Evolutionary conservation across 2,797 vertebrate species (phyloP).

Genomic region (Scomberomorus guttatus): DNA sequence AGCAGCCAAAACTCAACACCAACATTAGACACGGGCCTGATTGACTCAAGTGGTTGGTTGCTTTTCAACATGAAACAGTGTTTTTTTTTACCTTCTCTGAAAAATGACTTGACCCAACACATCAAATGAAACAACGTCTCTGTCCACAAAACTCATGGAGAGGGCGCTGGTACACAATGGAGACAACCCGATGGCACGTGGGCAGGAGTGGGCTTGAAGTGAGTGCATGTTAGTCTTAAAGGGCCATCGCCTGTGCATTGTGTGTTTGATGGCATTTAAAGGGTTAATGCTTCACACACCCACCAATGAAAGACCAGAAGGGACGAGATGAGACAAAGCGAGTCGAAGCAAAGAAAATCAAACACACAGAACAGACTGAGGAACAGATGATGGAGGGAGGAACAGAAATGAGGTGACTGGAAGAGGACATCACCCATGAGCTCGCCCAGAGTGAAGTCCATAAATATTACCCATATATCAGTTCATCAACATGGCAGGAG

Average conservation of each 20-base stretch:
- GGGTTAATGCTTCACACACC: slow-evolving; percentile 79
- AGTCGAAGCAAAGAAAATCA: neutral
- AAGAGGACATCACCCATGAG: slow-evolving; percentile 26
- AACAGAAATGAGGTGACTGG: slow-evolving; percentile 35
- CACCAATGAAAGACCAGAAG: slow-evolving; percentile 16
- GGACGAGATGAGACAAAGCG: slow-evolving; percentile 23
- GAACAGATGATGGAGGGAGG: slow-evolving; percentile 35
- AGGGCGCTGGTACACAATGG: slow-evolving; percentile 20
- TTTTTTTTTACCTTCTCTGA: neutral
- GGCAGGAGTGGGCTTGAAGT: slow-evolving; percentile 53
- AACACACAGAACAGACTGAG: neutral
- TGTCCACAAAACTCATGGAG: slow-evolving; percentile 26
- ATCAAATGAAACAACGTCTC: slow-evolving; percentile 44
- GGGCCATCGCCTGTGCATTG: slow-evolving; percentile 81
- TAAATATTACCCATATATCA: slow-evolving; percentile 22
- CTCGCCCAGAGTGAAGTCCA: slow-evolving; percentile 4
- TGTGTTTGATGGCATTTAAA: slow-evolving; percentile 82
- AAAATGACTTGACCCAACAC: slow-evolving; percentile 17
- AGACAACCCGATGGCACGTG: slow-evolving; percentile 44
- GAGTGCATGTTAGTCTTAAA: slow-evolving; percentile 76
- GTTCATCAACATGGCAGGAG: slow-evolving; percentile 35
- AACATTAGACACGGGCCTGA: slow-evolving; percentile 26
- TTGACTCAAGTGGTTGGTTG: neutral
- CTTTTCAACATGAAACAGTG: slow-evolving; percentile 27
- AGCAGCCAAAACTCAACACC: slow-evolving; percentile 34